Conservation (phyloP, 2,113 vertebrate species). For the Mystacornis crossleyi region DNA sequence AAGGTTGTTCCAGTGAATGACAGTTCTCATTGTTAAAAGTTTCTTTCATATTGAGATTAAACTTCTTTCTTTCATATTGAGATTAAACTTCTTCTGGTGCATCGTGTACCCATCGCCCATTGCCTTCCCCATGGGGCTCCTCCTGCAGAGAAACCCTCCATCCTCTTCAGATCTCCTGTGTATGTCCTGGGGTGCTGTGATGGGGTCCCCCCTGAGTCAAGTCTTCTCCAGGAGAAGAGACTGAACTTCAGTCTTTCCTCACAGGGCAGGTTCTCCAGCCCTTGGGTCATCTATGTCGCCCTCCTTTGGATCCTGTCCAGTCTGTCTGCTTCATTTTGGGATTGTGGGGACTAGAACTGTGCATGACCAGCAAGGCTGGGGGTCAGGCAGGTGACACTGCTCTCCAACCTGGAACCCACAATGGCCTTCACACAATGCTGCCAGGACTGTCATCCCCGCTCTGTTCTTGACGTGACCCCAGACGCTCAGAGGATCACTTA, state of each 20-base stretch:
- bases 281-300: not conserved
- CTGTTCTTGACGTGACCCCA: not conserved
- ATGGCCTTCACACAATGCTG: accelerated
- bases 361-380: not conserved
- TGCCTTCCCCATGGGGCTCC: not conserved
- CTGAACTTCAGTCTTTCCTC: not conserved
- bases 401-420: not conserved
- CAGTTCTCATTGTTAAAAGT: not conserved
- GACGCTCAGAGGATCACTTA: accelerated
- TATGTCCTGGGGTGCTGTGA: not conserved
- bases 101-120: not conserved
- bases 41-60: not conserved
- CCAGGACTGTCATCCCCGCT: not conserved
- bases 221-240: not conserved
- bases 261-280: not conserved
- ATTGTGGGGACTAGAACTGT: not conserved
- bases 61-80: not conserved
- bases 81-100: not conserved
- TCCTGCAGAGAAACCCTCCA: not conserved
- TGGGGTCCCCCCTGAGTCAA: accelerated
- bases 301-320: not conserved
- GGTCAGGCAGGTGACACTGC: not conserved
- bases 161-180: not conserved
- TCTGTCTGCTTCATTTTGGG: not conserved
- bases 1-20: not conserved